Base-by-base conservation (phyloP, 2,113 vertebrate species). In the Formicarius rufipectus region DNA sequence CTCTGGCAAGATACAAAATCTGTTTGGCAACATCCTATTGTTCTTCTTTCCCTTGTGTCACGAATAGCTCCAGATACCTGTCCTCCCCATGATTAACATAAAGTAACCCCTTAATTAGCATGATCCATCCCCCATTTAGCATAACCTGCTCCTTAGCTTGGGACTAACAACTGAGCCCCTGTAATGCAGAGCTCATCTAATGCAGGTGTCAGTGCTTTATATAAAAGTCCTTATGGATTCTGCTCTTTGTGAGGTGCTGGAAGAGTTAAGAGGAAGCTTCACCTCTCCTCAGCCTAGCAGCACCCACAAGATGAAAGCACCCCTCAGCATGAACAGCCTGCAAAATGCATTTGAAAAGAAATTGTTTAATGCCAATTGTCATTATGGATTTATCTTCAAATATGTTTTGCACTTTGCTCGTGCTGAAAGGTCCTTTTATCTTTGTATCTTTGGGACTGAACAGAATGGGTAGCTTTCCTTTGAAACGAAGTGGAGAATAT, bases 251-350 rank as follows among this genome's bases (percentile, higher is more conserved):
- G 49, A 62, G 84, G 74, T 79, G 50, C 59, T 67, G 93, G 85
- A 94, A 92, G 84, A 71, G 92, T 97, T 77, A 93, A 97, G 90
- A 94, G 76, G 72, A 89, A 92, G 88, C 25, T 90, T 71, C 16
- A 25, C 84, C 83, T 92, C 79, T 88, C 55, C 56, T 84, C 47
- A 77, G 50, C 66, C 73, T 87, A 53, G 68, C 66, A 95, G 67
- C 59, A 94, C 60, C 67, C 55, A 87, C 84, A 94, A 93, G 78
- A 95, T 82, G 37, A 73, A 95, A 97, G 89, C 44, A 85, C 7
- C 10, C 68, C 83, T 94, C 89, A 93, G 39, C 4, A 27, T 76
- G 71, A 96, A 58, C 79, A 82, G 89, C 39, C 63, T 90, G 76
- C 27, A 4, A 52, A 77, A 79, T 80, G 21, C 90, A 77, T 96